Evolutionary conservation across 1,140 invertebrate genomes (phyloP).

Genomic region (Aphelenchoides fujianensis): DNA sequence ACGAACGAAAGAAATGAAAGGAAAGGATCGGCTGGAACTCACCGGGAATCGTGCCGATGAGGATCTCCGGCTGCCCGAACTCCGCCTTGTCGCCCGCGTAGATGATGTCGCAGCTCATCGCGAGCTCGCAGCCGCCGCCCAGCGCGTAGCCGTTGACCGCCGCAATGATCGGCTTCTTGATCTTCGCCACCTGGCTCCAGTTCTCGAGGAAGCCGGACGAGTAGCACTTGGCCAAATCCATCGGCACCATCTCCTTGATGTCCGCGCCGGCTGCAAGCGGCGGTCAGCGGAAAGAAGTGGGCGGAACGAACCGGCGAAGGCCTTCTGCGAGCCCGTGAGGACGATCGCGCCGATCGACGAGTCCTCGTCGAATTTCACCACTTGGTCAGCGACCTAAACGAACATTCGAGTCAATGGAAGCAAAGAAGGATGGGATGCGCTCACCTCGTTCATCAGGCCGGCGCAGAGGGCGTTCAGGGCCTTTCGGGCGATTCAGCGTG

Average conservation of each 20-base stretch:
- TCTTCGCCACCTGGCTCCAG: constrained; percentile 76
- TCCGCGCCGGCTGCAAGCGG: constrained; percentile 75
- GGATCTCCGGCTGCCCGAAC: constrained; percentile 97
- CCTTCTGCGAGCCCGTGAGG: constrained; percentile 89
- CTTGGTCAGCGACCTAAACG: constrained; percentile 69
- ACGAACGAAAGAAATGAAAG: constrained; percentile 13
- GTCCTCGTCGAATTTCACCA: constrained; percentile 77
- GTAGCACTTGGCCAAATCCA: constrained; percentile 74
- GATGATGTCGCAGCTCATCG: constrained; percentile 99
- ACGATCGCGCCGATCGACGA: constrained; percentile 77
- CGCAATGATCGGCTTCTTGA: constrained; percentile 89
- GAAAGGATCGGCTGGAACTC: too few species aligned
- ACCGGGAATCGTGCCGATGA: constrained; percentile 88
- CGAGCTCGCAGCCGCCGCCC: constrained; percentile 92
- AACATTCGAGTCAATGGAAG: too few species aligned
- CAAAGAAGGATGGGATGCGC: too few species aligned
- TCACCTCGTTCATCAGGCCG: constrained; percentile 76
- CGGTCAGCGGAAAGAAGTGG: background rate
- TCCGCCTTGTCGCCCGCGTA: constrained; percentile 96
- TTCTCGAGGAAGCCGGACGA: constrained; percentile 73
- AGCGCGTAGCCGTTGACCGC: constrained; percentile 97
- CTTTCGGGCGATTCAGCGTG: constrained; percentile 84
- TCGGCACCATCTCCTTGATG: constrained; percentile 92
- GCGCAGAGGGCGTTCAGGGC: constrained; percentile 88
- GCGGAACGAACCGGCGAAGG: constrained; percentile 72